phyloP scores from a whole-genome alignment of 2,888 invertebrate species.

The Dioctria linearis region DNA sequence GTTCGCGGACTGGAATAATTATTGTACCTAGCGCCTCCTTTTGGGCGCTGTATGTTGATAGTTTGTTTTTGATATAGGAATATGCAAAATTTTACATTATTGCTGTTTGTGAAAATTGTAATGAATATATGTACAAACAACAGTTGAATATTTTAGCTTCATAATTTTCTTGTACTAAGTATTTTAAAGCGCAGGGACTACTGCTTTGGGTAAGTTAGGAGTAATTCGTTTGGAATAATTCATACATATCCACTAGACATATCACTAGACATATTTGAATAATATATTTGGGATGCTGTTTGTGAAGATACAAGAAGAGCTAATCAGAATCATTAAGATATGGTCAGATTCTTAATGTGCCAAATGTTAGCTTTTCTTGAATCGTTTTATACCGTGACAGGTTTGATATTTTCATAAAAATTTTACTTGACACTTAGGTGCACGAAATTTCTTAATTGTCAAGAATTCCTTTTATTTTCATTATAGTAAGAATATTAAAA shows the following conservation, averaged over 20 bases:
- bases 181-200: conserved; percentile 10
- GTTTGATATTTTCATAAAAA: too few species aligned
- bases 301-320: conserved; percentile 13
- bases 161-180: conserved; percentile 5
- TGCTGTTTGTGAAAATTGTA: conserved; percentile 55
- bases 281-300: conserved; percentile 13
- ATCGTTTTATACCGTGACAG: not conserved
- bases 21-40: conserved; percentile 46
- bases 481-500: too few species aligned
- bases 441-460: too few species aligned
- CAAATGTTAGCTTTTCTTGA: conserved; percentile 12
- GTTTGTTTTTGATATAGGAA: conserved; percentile 55
- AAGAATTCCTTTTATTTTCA: too few species aligned
- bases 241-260: conserved; percentile 54
- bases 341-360: conserved; percentile 24
- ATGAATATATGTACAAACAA: conserved; percentile 52
- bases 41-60: conserved; percentile 54
- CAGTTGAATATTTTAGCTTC: not conserved
- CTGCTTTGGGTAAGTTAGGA: conserved; percentile 19
- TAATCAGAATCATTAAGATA: conserved; percentile 5
- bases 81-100: conserved; percentile 52
- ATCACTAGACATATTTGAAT: conserved; percentile 52
- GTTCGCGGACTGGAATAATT: conserved; percentile 52
- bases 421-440: conserved; percentile 6
- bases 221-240: conserved; percentile 32